Base-by-base conservation (phyloP, 2,113 vertebrate species). In the Hiodon alosoides region DNA sequence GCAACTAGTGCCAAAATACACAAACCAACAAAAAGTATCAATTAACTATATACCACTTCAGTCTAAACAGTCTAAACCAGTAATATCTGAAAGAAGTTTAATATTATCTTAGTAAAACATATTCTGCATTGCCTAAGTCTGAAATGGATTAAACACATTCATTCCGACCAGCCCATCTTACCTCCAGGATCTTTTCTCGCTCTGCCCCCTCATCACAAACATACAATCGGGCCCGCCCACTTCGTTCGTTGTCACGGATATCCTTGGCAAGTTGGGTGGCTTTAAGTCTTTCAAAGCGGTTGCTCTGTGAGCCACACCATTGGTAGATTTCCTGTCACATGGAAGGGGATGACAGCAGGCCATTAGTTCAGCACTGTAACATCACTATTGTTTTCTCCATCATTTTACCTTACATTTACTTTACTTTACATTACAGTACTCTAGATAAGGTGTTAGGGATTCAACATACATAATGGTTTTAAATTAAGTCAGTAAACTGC, bases 231-330 rank as follows among this genome's bases (percentile, higher is more conserved):
- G 90, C 91, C 0, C 94, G 92, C 5, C 95, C 94, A 0, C 88
- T 90, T 50, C 93, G 84, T 79, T 96, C 94, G 0, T 92, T 90
- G 80, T 96, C 94, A 6, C 93, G 91, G 77, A 96, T 95, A 0
- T 86, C 89, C 79, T 91, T 95, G 77, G 94, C 91, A 59, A 96
- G 81, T 77, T 86, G 77, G 0, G 90, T 92, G 75, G 94, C 92
- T 87, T 94, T 96, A 64, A 96, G 86, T 78, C 74, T 89, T 50
- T 96, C 93, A 8, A 88, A 93, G 0, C 57, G 76, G 83, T 94
- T 96, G 85, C 91, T 90, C 0, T 78, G 31, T 13, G 84, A 87
- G 71, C 95, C 94, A 2, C 92, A 95, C 95, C 94, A 95, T 13
- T 94, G 94, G 62, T 89, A 88, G 76, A 96, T 92, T 55, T 94